Conservation (phyloP, 2,113 vertebrate species). For the Ciconia boyciana region DNA sequence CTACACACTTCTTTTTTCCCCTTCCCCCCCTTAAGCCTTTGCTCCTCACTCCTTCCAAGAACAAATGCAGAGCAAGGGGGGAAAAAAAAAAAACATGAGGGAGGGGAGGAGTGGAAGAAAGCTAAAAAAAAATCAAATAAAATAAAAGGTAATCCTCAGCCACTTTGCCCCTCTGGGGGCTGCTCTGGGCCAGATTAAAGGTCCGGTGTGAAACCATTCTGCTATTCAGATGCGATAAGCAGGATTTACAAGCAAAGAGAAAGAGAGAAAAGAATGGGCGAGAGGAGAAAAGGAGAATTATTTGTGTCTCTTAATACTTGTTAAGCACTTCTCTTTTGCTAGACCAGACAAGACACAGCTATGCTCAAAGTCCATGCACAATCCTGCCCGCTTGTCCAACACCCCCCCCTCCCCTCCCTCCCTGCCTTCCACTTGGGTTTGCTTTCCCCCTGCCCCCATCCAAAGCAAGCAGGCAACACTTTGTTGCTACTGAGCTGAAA, state of each 20-base stretch:
- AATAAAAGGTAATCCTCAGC: constrained; percentile 82
- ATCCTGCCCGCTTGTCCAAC: constrained; percentile 45
- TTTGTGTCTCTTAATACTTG: constrained; percentile 82
- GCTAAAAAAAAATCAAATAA: constrained; percentile 69
- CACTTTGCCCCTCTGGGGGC: constrained; percentile 79
- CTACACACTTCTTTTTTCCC: constrained; percentile 48
- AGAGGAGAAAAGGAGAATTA: constrained; percentile 82
- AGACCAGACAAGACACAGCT: constrained; percentile 75
- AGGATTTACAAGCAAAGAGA: constrained; percentile 83
- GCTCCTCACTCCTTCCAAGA: constrained; percentile 78
- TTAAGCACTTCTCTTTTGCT: constrained; percentile 81
- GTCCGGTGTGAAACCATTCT: constrained; percentile 77
- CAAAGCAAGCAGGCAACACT: constrained; percentile 47
- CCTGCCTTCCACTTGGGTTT: background rate
- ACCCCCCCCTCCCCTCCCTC: background rate
- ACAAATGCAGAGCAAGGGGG: constrained; percentile 84
- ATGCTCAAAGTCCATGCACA: constrained; percentile 65
- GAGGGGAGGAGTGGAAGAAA: constrained; percentile 65
- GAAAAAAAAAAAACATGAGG: constrained; percentile 18
- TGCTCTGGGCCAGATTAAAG: constrained; percentile 80
- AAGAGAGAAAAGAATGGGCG: constrained; percentile 72
- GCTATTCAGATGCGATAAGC: constrained; percentile 81
- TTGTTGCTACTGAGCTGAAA: constrained; percentile 57
- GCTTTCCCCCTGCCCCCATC: constrained; percentile 7
- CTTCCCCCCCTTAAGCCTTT: constrained; percentile 71